Percentiles rank a stretch among this genome's conserved stretches.
phyloP scores from a whole-genome alignment of 2,113 vertebrate genomes.

The Saccopteryx leptura region DNA sequence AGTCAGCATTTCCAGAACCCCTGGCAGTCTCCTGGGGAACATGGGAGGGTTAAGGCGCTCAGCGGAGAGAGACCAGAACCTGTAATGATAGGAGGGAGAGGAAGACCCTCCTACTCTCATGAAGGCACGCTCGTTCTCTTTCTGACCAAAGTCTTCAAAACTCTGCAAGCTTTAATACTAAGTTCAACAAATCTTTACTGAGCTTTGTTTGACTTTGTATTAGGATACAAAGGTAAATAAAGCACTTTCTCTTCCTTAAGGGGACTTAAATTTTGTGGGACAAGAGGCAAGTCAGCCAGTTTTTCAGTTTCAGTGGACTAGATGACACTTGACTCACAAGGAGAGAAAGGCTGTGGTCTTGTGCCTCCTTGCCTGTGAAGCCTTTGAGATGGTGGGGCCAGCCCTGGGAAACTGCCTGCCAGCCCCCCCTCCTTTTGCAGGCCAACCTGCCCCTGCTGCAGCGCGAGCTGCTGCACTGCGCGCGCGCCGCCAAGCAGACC shows the following conservation, averaged over 20 bases:
- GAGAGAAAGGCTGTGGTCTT: conserved; percentile 1
- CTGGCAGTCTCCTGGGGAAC: background rate
- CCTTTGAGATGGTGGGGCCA: conserved; percentile 13
- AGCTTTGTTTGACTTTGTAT: conserved; percentile 30
- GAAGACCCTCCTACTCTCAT: background rate
- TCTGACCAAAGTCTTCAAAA: conserved; percentile 46
- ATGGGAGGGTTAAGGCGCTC: background rate
- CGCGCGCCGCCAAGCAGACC: conserved; percentile 98
- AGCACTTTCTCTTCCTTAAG: background rate
- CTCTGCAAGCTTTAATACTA: background rate
- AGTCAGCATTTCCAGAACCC: conserved; percentile 21
- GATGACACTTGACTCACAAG: background rate
- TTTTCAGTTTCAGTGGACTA: background rate
- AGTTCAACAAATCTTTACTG: background rate
- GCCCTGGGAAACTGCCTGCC: conserved; percentile 4
- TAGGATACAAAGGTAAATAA: background rate
- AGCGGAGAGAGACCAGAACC: conserved; percentile 2
- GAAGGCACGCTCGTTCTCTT: background rate
- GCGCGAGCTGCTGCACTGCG: conserved; percentile 97
- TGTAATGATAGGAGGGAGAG: background rate
- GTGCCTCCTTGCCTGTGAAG: background rate
- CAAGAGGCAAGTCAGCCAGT: background rate
- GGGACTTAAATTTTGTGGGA: background rate
- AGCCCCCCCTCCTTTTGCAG: conserved; percentile 86
- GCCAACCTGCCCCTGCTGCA: conserved; percentile 98